A percentile compares a stretch with the other conserved stretches of the same genome.
These are phyloP conservation scores for Pogona vitticeps DNA, from an alignment of 2,113 vertebrate genomes.

Conservation along the genomic window DNA sequence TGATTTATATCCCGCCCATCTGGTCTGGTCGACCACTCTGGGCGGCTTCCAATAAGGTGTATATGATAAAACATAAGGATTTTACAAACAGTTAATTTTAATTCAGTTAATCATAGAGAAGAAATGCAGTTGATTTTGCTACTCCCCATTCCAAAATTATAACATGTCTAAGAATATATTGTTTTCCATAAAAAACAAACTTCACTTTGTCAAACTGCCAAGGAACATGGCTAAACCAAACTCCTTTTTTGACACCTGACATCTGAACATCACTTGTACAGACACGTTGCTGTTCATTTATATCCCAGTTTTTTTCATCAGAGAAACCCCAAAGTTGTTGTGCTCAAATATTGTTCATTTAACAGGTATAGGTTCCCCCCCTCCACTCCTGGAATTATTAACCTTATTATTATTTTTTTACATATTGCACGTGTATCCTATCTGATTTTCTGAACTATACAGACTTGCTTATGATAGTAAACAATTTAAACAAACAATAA, in stretches of 20 bases:
- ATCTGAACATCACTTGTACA: neutral
- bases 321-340: neutral
- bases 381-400: neutral
- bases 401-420: neutral
- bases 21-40: no score
- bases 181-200: neutral
- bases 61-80: no score
- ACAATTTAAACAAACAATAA: neutral
- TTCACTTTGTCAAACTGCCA: neutral
- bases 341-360: neutral
- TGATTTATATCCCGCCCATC: no score
- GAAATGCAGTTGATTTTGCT: neutral
- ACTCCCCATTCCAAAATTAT: neutral
- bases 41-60: no score
- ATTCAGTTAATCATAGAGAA: neutral
- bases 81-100: no score
- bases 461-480: neutral
- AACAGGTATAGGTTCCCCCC: neutral
- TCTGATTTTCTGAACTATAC: neutral
- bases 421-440: neutral
- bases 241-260: neutral
- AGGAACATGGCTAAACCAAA: neutral
- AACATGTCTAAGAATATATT: neutral
- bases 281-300: neutral
- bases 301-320: neutral